These are phyloP conservation scores for Australoheros facetus DNA, from an alignment of 2,797 vertebrate species.

Conservation along the genomic window DNA sequence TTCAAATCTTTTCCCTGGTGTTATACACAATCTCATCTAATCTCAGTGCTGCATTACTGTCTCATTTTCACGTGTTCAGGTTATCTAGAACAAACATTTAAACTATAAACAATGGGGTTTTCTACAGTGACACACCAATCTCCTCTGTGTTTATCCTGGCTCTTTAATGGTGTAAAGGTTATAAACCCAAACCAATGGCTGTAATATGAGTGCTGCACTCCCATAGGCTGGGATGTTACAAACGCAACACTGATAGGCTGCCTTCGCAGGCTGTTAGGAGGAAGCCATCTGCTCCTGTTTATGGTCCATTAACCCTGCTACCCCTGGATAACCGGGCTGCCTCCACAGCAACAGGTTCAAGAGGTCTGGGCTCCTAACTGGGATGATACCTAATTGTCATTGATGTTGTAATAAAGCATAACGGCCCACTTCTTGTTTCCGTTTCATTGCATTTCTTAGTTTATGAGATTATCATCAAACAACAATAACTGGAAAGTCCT, in stretches of 20 bases:
- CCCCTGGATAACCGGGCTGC: slow-evolving; percentile 62
- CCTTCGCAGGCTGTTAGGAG: slow-evolving; percentile 67
- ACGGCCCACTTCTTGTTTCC: slow-evolving; percentile 1
- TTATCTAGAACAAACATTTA: slow-evolving; percentile 47
- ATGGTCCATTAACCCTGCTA: slow-evolving; percentile 79
- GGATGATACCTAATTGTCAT: slow-evolving; percentile 30
- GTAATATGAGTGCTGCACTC: slow-evolving; percentile 69
- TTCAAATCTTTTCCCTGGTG: neutral
- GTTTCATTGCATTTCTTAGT: neutral
- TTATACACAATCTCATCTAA: slow-evolving; percentile 3
- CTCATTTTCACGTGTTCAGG: neutral
- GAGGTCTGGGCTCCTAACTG: slow-evolving; percentile 32
- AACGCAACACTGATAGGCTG: slow-evolving; percentile 60
- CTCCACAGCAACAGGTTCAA: slow-evolving; percentile 80
- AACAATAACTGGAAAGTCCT: slow-evolving; percentile 31
- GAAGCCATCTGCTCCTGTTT: slow-evolving; percentile 83
- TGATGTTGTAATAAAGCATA: neutral
- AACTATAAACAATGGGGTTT: slow-evolving; percentile 34
- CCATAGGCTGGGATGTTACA: slow-evolving; percentile 67
- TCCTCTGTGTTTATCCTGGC: slow-evolving; percentile 52
- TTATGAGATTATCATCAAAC: slow-evolving; percentile 7
- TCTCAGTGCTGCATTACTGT: slow-evolving; percentile 16
- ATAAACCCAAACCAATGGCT: slow-evolving; percentile 62
- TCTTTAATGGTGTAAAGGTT: slow-evolving; percentile 61
- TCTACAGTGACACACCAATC: slow-evolving; percentile 18